Percentiles rank a stretch among this genome's conserved stretches.
Conservation (phyloP, 2,888 invertebrate genomes). For the Drosophila dives region DNA sequence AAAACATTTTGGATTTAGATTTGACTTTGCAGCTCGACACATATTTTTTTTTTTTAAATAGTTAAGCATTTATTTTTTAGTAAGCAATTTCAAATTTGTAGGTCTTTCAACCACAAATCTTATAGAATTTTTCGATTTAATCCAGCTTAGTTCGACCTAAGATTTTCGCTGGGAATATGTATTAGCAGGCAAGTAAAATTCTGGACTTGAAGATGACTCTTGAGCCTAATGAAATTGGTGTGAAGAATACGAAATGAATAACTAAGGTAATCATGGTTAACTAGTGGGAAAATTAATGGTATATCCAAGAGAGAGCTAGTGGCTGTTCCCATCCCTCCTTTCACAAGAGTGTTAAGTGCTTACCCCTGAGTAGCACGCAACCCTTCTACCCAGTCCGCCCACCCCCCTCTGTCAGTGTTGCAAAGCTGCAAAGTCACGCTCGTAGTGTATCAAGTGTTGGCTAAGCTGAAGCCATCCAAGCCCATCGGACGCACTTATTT, state of each 20-base stretch:
- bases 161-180: background rate
- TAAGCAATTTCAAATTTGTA: background rate
- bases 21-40: background rate
- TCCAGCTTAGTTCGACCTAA: background rate
- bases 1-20: background rate
- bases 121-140: background rate
- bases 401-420: background rate
- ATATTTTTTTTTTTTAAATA: background rate
- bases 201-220: background rate
- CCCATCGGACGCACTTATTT: constrained; percentile 41
- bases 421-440: constrained; percentile 29
- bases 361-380: constrained; percentile 8
- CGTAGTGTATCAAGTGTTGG: constrained; percentile 19
- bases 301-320: background rate
- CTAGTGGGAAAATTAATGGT: background rate
- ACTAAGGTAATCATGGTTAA: background rate
- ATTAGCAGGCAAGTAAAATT: background rate
- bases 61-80: background rate
- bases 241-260: background rate
- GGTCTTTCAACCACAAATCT: background rate
- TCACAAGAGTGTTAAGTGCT: constrained; percentile 8
- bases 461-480: constrained; percentile 49
- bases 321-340: accelerated
- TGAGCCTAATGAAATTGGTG: background rate
- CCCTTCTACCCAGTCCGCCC: background rate